A percentile compares a stretch with the other conserved stretches of the same genome.
Conservation (phyloP, 2,113 vertebrate genomes). For the Epinephelus lanceolatus region DNA sequence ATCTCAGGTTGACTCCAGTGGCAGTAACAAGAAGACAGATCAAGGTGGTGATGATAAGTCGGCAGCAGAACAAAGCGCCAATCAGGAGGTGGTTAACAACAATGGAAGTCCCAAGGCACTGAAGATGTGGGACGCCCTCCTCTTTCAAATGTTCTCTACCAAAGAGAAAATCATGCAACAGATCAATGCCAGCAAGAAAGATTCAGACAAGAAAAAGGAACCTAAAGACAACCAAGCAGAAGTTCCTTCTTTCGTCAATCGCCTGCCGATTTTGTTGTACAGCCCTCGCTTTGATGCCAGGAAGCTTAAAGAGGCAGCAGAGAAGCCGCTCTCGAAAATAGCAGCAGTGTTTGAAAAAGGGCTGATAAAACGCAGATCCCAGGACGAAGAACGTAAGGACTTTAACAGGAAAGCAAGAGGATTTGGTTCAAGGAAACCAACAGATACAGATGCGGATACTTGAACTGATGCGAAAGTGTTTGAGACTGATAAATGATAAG, state of each 20-base stretch:
- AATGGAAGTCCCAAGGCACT: constrained; percentile 81
- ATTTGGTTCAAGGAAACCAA: constrained; percentile 80
- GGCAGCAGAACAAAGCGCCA: constrained; percentile 16
- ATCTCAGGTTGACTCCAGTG: constrained; percentile 41
- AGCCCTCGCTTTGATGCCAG: constrained; percentile 92
- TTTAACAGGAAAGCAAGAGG: constrained; percentile 92
- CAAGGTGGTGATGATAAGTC: neutral
- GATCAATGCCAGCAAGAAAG: constrained; percentile 71
- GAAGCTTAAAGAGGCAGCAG: constrained; percentile 91
- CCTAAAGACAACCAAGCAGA: constrained; percentile 60
- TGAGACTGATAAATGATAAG: constrained; percentile 10
- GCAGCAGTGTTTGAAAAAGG: constrained; percentile 80
- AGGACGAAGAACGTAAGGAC: constrained; percentile 85
- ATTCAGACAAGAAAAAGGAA: constrained; percentile 67
- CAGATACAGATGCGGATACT: constrained; percentile 45
- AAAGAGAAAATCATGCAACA: constrained; percentile 83
- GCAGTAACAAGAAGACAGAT: constrained; percentile 29
- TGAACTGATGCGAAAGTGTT: constrained; percentile 11
- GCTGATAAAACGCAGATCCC: constrained; percentile 78
- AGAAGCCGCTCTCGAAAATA: constrained; percentile 84
- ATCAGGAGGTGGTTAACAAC: constrained; percentile 63
- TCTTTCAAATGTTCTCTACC: constrained; percentile 90
- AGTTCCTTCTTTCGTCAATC: constrained; percentile 80
- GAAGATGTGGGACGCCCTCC: constrained; percentile 94
- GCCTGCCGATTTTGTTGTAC: constrained; percentile 89